phyloP scores from a whole-genome alignment of 2,113 vertebrate species.

The Elephas maximus region DNA sequence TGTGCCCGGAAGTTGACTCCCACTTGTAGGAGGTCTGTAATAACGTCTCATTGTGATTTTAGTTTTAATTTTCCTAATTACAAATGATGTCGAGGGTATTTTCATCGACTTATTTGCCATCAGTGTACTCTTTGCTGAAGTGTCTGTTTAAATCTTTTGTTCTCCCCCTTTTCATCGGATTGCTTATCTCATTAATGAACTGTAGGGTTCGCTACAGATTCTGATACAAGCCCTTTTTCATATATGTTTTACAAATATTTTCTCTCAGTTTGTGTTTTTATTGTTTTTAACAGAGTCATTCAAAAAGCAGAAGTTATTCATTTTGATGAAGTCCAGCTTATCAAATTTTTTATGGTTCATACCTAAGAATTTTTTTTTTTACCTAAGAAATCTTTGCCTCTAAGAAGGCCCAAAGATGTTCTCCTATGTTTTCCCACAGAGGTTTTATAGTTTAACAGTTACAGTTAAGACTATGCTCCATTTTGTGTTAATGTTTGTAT shows the following conservation, averaged over 20 bases:
- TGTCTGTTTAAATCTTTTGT: not conserved
- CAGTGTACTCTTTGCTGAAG: not conserved
- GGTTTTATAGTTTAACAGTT: not conserved
- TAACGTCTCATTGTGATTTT: not conserved
- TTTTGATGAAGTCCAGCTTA: not conserved
- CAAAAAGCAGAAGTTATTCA: not conserved
- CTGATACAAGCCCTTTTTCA: not conserved
- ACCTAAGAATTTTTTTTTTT: not conserved
- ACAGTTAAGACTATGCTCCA: not conserved
- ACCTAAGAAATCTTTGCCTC: not conserved
- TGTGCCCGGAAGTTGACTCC: not conserved
- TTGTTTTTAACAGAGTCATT: not conserved
- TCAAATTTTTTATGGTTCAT: not conserved
- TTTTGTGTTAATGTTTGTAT: not conserved
- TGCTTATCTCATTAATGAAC: not conserved
- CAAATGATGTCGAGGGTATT: fast-evolving
- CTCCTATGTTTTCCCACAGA: not conserved
- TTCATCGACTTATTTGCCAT: not conserved
- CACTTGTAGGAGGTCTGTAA: not conserved
- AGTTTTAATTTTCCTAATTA: not conserved
- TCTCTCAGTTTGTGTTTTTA: not conserved
- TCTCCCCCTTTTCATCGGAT: not conserved
- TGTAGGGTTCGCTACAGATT: not conserved
- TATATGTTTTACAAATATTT: not conserved
- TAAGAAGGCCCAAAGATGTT: not conserved